These are phyloP conservation scores for Cryptoprocta ferox DNA, from an alignment of 2,797 vertebrate species.

Conservation along the genomic window DNA sequence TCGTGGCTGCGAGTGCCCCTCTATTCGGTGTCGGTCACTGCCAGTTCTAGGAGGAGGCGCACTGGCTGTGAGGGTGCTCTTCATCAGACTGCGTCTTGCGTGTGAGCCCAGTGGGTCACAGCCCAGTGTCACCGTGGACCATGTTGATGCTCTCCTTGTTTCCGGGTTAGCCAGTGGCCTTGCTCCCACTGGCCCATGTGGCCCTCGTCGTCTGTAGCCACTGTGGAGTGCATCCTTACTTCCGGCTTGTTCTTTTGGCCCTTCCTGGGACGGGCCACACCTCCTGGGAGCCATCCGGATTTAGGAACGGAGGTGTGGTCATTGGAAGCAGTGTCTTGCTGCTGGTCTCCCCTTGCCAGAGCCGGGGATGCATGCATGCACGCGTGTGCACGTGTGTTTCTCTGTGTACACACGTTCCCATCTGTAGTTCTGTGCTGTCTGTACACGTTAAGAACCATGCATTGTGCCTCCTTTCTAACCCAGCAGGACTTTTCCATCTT, in stretches of 20 bases:
- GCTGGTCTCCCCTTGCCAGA: neutral
- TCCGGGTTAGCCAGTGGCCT: neutral
- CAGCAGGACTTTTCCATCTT: fast-evolving
- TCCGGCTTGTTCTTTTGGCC: neutral
- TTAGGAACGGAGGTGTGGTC: no score
- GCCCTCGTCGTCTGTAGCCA: neutral
- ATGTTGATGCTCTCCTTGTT: neutral
- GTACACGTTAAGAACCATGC: neutral
- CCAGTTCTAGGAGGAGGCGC: neutral
- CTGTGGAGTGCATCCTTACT: neutral
- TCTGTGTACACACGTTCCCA: no score
- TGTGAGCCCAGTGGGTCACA: neutral
- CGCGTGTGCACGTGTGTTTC: no score
- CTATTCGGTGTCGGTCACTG: neutral
- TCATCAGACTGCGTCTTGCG: neutral
- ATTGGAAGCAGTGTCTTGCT: neutral
- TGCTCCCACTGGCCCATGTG: neutral
- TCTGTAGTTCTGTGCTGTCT: neutral
- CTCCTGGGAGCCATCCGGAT: neutral
- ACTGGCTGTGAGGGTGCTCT: neutral
- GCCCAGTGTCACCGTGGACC: fast-evolving
- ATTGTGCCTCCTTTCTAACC: neutral
- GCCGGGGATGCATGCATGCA: no score
- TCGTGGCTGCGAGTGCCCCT: neutral
- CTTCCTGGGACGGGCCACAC: neutral